Percentiles rank a stretch among this genome's conserved stretches.
Evolutionary conservation across 2,888 invertebrate species (phyloP).

Genomic region (Plebejus anna): DNA sequence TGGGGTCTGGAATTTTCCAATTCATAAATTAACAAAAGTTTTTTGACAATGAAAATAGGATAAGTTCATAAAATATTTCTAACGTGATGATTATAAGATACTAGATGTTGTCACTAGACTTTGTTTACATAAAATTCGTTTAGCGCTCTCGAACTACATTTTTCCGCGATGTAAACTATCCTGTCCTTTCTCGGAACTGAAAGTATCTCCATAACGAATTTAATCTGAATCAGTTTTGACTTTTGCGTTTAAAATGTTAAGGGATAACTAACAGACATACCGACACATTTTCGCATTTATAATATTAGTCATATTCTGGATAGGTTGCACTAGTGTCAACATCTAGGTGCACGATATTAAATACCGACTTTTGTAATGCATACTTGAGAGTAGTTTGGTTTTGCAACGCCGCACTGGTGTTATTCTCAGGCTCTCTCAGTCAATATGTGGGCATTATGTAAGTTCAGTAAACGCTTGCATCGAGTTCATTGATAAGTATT

Average conservation of each 20-base stretch:
- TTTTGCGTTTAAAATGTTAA: too few relatives aligned
- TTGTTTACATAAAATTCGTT: neutral
- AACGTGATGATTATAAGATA: too few relatives aligned
- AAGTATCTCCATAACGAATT: too few relatives aligned
- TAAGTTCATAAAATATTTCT: too few relatives aligned
- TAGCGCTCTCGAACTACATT: neutral
- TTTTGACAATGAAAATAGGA: too few relatives aligned
- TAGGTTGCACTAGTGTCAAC: neutral
- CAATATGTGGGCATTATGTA: neutral
- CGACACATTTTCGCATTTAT: neutral
- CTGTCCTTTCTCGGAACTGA: neutral
- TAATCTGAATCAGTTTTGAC: too few relatives aligned
- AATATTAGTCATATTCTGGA: too few relatives aligned
- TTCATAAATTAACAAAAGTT: neutral
- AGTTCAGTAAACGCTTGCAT: neutral
- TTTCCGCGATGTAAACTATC: neutral
- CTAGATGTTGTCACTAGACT: too few relatives aligned
- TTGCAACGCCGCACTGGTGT: neutral
- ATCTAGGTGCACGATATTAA: neutral
- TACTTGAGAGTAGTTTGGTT: neutral
- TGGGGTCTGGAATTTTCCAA: constrained; percentile 82
- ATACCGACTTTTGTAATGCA: constrained; percentile 6
- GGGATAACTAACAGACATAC: neutral
- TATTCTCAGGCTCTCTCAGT: constrained; percentile 12
- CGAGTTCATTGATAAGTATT: neutral